Conservation (phyloP, 2,113 vertebrate genomes). For the Calcarius ornatus region DNA sequence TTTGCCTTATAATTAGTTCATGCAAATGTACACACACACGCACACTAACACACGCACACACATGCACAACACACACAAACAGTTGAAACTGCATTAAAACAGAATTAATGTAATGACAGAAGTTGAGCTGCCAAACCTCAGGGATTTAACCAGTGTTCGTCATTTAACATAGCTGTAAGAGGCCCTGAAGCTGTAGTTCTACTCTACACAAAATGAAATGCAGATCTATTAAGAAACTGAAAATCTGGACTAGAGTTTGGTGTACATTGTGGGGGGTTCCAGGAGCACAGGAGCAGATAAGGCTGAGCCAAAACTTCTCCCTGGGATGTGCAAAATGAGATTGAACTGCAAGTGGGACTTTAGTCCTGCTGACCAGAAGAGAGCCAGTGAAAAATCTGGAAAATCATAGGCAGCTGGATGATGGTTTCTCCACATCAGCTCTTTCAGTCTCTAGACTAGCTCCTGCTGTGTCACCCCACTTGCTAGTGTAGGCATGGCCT, state of each 20-base stretch:
- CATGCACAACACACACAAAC: neutral
- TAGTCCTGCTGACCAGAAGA: neutral
- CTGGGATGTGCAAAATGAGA: neutral
- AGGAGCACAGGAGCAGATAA: neutral
- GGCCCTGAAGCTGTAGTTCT: neutral
- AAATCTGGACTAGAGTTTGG: neutral
- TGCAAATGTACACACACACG: neutral
- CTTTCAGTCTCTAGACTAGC: neutral
- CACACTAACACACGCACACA: neutral
- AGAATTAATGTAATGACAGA: neutral
- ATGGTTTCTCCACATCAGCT: neutral
- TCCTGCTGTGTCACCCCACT: neutral
- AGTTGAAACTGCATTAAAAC: neutral
- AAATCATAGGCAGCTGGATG: neutral
- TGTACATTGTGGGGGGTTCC: fast-evolving
- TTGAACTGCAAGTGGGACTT: neutral
- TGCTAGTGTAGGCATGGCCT: neutral
- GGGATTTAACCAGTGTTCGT: neutral
- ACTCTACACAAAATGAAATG: neutral
- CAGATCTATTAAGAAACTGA: neutral
- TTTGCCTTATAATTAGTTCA: neutral
- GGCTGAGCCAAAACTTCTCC: neutral
- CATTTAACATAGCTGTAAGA: neutral
- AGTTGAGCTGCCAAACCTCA: neutral
- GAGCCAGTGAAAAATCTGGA: neutral